Conservation (phyloP, 2,113 vertebrate genomes). For the Chelonoidis abingdonii region DNA sequence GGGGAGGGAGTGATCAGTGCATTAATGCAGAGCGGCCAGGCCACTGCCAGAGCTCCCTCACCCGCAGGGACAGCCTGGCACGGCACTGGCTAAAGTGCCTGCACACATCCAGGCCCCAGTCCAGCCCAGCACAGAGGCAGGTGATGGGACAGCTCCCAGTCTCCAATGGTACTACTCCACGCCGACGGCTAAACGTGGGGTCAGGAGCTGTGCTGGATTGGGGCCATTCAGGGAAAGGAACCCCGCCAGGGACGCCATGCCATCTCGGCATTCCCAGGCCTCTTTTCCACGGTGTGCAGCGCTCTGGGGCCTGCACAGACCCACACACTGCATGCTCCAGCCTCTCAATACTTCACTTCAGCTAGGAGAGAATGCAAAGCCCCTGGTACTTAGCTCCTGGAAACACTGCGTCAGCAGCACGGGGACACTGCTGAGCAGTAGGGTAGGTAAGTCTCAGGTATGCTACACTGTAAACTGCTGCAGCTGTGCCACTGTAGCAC, state of each 20-base stretch:
- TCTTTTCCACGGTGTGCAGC: background rate
- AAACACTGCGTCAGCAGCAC: background rate
- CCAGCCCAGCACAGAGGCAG: background rate
- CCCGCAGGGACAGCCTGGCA: background rate
- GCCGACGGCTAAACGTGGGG: background rate
- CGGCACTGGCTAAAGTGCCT: background rate
- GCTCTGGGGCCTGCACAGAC: no score
- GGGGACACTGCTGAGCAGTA: no score
- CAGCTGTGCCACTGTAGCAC: background rate
- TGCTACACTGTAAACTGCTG: background rate
- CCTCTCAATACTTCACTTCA: background rate
- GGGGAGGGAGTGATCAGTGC: background rate
- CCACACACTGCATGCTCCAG: background rate
- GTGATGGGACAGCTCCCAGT: background rate
- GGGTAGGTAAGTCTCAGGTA: background rate
- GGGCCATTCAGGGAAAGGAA: background rate
- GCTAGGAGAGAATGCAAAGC: background rate
- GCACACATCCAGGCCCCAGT: background rate
- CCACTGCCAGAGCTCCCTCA: background rate
- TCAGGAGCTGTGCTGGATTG: background rate
- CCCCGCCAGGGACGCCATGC: no score
- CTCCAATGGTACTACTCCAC: background rate
- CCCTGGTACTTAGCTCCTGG: background rate
- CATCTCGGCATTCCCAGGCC: no score
- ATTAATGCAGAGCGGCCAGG: background rate